Conservation (phyloP, 1,140 invertebrate species). For the Agrypnia vestita region DNA sequence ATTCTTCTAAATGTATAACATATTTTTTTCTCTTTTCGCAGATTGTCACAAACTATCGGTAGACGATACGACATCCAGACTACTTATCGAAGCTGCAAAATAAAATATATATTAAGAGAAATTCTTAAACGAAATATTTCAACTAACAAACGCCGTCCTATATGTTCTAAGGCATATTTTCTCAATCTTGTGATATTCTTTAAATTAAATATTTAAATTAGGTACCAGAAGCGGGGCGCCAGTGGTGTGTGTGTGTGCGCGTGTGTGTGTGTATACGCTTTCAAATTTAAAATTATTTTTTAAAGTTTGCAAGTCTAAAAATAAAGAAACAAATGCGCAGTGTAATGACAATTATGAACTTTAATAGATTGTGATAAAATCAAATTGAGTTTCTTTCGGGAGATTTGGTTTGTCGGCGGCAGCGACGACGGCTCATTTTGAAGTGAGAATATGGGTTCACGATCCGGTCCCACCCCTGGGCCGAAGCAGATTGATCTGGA, state of each 20-base stretch:
- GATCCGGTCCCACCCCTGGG: slow-evolving; percentile 68
- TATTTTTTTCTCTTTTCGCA: neutral
- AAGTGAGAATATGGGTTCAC: slow-evolving; percentile 52
- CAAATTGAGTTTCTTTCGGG: slow-evolving; percentile 2
- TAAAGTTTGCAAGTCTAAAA: too few relatives aligned
- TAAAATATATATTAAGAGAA: slow-evolving; percentile 2
- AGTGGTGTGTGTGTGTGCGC: too few relatives aligned
- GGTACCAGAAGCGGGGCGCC: too few relatives aligned
- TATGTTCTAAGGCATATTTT: slow-evolving; percentile 25
- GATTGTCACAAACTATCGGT: neutral
- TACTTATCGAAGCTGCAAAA: neutral
- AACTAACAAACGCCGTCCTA: slow-evolving; percentile 8
- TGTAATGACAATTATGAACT: too few relatives aligned
- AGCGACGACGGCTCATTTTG: slow-evolving; percentile 20
- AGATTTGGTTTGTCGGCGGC: neutral
- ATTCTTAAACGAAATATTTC: neutral
- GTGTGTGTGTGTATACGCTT: too few relatives aligned
- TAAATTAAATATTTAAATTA: neutral
- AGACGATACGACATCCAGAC: neutral
- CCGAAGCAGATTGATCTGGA: slow-evolving; percentile 91
- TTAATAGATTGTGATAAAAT: slow-evolving; percentile 1
- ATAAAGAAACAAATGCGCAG: too few relatives aligned
- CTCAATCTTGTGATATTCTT: slow-evolving; percentile 35
- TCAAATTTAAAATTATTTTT: too few relatives aligned
- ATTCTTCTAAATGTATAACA: too few relatives aligned